These are phyloP conservation scores for Tachypleus tridentatus DNA, from an alignment of 1,140 invertebrate genomes.

Conservation along the genomic window DNA sequence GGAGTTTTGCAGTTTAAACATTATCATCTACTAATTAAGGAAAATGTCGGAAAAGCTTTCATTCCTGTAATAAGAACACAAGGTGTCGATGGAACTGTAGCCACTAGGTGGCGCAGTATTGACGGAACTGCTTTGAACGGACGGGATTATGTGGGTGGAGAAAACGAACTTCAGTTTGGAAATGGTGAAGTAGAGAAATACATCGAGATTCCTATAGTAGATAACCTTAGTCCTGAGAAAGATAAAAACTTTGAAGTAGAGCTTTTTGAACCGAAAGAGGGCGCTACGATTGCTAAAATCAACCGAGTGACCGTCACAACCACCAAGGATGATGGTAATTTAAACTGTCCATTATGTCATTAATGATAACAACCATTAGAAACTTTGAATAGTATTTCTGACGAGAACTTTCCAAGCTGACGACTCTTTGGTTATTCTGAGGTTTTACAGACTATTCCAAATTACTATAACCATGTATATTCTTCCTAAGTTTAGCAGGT, in stretches of 20 bases:
- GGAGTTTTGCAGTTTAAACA: slow-evolving; percentile 46
- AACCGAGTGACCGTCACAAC: slow-evolving; percentile 48
- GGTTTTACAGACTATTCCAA: too few relatives aligned
- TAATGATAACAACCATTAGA: too few relatives aligned
- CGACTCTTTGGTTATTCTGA: too few relatives aligned
- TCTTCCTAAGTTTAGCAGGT: too few relatives aligned
- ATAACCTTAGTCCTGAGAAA: slow-evolving; percentile 50
- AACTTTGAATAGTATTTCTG: too few relatives aligned
- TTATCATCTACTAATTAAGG: slow-evolving; percentile 47
- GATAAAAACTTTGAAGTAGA: slow-evolving; percentile 53
- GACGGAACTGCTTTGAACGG: slow-evolving; percentile 45
- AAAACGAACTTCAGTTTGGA: slow-evolving; percentile 44
- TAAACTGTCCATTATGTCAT: too few relatives aligned
- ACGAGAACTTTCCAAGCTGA: too few relatives aligned
- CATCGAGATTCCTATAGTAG: slow-evolving; percentile 47
- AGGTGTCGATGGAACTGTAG: slow-evolving; percentile 46
- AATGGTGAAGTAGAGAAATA: slow-evolving; percentile 41
- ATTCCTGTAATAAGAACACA: slow-evolving; percentile 41
- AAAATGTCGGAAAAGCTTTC: slow-evolving; percentile 43
- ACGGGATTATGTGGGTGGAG: slow-evolving; percentile 43
- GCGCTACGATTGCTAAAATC: slow-evolving; percentile 44
- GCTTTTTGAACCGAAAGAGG: slow-evolving; percentile 41
- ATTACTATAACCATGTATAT: too few relatives aligned
- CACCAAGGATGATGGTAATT: slow-evolving; percentile 51
- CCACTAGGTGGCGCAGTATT: slow-evolving; percentile 44